Base-by-base conservation (phyloP, 2,888 invertebrate species). In the Eupithecia insigniata region DNA sequence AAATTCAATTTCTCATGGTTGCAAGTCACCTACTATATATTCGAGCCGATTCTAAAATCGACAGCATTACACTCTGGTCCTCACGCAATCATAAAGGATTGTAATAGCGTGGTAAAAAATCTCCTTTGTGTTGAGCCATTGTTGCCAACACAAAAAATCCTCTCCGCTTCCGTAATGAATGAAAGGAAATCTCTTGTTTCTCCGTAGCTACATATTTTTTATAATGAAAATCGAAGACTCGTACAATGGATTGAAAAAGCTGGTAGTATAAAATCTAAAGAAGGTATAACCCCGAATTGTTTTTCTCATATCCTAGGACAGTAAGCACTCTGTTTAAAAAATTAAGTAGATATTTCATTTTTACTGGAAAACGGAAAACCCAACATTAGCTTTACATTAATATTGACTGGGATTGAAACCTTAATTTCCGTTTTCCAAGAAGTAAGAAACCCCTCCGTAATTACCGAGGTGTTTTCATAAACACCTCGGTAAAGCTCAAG, bases 351-450 rank as follows among this genome's bases (percentile, higher is more conserved):
- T 46, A 46, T n/a, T 46, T 43, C 6, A 43, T 43, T 6, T 7
- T 43, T 43, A n/a, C n/a, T 4, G n/a, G 46, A 7, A 46, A 46
- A 46, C n/a, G n/a, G 18, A 46, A 2, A n/a, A 46, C 8, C n/a
- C n/a, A 46, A 10, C n/a, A 8, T 6, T 7, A 46, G 46, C 8
- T 43, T 18, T 43, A 16, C 18, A 18, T 43, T 7, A 43, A 18
- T n/a, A 43, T 51, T 8, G 1, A 51, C n/a, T 51, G 22, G 10
- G 51, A 22, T 22, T 22, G 10, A 22, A 22, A 51, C 22, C 2
- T 51, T 51, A 22, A 51, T 51, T 51, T 8, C 51, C 51, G 22
- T 51, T 51, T 51, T 51, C 51, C 51, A 51, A 51, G 51, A 51
- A 22, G 51, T 22, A 22, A n/a, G 43, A 46, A n/a, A n/a, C 43